phyloP scores from a whole-genome alignment of 2,888 invertebrate species.

The Amblyjoppa fuscipennis region DNA sequence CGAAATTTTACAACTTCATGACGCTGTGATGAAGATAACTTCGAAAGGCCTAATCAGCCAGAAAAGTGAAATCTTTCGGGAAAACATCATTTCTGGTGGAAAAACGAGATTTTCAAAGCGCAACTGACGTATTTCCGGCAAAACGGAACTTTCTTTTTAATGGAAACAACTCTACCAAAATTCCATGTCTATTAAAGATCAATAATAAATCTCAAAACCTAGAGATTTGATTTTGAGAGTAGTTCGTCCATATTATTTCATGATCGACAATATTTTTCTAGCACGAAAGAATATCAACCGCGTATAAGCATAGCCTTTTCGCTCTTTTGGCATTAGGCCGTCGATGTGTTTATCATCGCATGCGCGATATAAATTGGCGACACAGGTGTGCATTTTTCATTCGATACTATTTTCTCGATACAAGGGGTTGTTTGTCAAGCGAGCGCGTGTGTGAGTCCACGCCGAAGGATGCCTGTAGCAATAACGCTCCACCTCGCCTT shows the following conservation, averaged over 20 bases:
- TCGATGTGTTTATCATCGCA: conserved; percentile 34
- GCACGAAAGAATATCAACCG: not conserved
- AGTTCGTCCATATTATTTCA: not conserved
- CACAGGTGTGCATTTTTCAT: conserved; percentile 48
- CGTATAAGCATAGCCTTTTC: too few relatives aligned
- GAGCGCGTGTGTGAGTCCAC: conserved; percentile 10
- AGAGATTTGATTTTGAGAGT: not conserved
- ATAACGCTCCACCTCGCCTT: conserved; percentile 37
- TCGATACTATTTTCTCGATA: conserved; percentile 55
- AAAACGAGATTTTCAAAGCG: too few relatives aligned
- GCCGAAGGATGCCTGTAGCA: conserved; percentile 26
- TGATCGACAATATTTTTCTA: conserved; percentile 6
- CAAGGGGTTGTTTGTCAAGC: conserved; percentile 54
- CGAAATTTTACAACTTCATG: too few relatives aligned
- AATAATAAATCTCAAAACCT: not conserved
- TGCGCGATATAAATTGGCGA: conserved; percentile 34
- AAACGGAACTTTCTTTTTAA: not conserved
- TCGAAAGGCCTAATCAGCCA: too few relatives aligned
- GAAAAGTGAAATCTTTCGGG: too few relatives aligned
- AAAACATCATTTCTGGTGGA: too few relatives aligned
- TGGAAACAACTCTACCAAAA: not conserved
- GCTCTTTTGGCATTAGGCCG: too few relatives aligned
- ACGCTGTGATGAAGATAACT: too few relatives aligned
- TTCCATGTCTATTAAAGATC: not conserved
- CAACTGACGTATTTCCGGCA: too few relatives aligned